A percentile compares a stretch with the other conserved stretches of the same genome.
These are phyloP conservation scores for Marronus borbonicus DNA, from an alignment of 2,888 invertebrate species.

Conservation along the genomic window DNA sequence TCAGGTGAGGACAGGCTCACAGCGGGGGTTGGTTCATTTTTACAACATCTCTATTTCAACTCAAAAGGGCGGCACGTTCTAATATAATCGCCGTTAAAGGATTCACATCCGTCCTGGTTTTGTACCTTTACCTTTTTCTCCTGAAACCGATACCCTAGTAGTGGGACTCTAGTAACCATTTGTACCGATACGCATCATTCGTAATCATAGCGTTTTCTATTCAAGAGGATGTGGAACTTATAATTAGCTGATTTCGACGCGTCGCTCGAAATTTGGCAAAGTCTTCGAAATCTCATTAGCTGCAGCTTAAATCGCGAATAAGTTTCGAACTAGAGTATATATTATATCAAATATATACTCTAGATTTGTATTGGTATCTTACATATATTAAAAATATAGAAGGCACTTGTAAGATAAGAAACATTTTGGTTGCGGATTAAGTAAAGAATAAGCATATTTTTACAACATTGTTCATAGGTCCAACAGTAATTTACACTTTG, in stretches of 20 bases:
- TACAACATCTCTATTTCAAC: constrained; percentile 31
- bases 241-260: too few relatives aligned
- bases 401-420: background rate
- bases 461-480: background rate
- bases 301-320: too few relatives aligned
- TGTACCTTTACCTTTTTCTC: background rate
- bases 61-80: constrained; percentile 46
- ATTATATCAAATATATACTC: too few relatives aligned
- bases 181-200: too few relatives aligned
- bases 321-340: too few relatives aligned
- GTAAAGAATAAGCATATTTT: too few relatives aligned
- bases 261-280: too few relatives aligned
- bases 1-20: constrained; percentile 47
- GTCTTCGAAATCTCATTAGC: too few relatives aligned
- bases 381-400: too few relatives aligned
- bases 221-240: too few relatives aligned
- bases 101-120: background rate
- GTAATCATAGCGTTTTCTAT: too few relatives aligned
- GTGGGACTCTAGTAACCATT: background rate
- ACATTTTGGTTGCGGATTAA: background rate
- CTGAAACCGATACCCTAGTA: background rate
- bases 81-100: constrained; percentile 35
- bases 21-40: constrained; percentile 30
- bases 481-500: background rate
- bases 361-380: too few relatives aligned